Evolutionary conservation across 1,140 invertebrate genomes (phyloP).

Genomic region (Drosophila carrolli): DNA sequence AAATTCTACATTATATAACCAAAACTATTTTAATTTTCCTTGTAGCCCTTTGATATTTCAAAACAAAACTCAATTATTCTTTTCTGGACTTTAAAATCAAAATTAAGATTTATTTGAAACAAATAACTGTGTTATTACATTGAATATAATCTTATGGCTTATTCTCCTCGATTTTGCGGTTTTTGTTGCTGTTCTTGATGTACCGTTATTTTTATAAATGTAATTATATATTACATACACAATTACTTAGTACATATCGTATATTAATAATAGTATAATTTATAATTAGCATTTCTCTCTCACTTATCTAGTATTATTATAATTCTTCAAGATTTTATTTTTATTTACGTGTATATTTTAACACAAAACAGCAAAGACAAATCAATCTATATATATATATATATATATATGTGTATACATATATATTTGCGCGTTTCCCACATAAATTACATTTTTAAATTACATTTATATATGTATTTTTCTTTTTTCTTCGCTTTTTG

Average conservation of each 20-base stretch:
- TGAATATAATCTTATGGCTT: slow-evolving; percentile 79
- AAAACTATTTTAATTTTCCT: too few species aligned
- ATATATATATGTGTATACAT: slow-evolving; percentile 32
- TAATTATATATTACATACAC: slow-evolving; percentile 83
- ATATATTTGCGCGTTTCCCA: slow-evolving; percentile 34
- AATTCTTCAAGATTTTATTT: slow-evolving; percentile 31
- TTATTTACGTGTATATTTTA: slow-evolving; percentile 52
- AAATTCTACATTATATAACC: too few species aligned
- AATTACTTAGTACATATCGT: slow-evolving; percentile 71
- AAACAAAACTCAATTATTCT: slow-evolving; percentile 1
- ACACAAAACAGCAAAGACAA: slow-evolving; percentile 48
- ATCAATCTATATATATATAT: slow-evolving; percentile 48
- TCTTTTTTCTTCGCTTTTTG: slow-evolving; percentile 34
- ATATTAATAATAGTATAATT: slow-evolving; percentile 67
- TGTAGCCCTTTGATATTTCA: neutral
- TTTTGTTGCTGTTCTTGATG: slow-evolving; percentile 43
- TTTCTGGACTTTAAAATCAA: slow-evolving; percentile 77
- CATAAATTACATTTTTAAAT: slow-evolving; percentile 62
- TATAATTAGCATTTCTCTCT: slow-evolving; percentile 61
- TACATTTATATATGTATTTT: slow-evolving; percentile 59
- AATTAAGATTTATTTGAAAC: slow-evolving; percentile 84
- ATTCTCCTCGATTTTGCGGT: slow-evolving; percentile 48
- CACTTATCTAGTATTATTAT: slow-evolving; percentile 46
- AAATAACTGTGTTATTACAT: slow-evolving; percentile 85
- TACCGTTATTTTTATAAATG: slow-evolving; percentile 59